Base-by-base conservation (phyloP, 2,888 invertebrate species). In the Baccha elongata region DNA sequence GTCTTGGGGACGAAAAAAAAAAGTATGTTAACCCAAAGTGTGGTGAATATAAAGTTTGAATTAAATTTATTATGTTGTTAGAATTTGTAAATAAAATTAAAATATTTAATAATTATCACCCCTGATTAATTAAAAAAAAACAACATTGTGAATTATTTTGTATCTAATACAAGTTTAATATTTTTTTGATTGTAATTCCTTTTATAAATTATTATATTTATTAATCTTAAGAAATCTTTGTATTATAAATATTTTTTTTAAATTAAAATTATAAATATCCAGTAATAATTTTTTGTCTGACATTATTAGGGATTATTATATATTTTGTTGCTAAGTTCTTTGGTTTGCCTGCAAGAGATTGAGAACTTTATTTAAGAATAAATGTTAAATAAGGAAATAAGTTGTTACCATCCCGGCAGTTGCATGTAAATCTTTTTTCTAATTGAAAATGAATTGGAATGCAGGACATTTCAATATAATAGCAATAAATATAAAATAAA, bases 91-190 rank as follows among this genome's bases (percentile, higher is more conserved):
- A 65, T 76, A 76, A 35, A 15, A 53, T 50, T 19, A 32, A 60
- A 29, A 42, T 15, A 65, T 19, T 32, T 23, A 62, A 55, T 50
- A 29, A 53, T 67, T 67, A 53, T 46, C 55, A 26, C 46, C 52
- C 11, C 19, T 35, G 44, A 55, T 29, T 69, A 40, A 42, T 32
- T 44, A 58, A 62, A 68, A 35, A 7, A 55, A 44, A 72, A 65
- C 26, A 76, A 48, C n/a, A n/a, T n/a, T 78, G 83, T 83, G 78
- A 83, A 72, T 26, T 76, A 46, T 65, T 58, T 76, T 83, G 83
- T 83, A 83, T 83, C 67, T 73, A 83, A 83, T 83, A 83, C 83
- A 78, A 73, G 37, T 62, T 65, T 48, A 67, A 68, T 60, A 53
- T 53, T 29, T 72, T 58, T 19, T 48, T 32, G 11, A 15, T 46